Evolutionary conservation across 1,140 invertebrate genomes (phyloP), one percentile per base, ranked within the genome.

Genomic region (Drosophila obscura): DNA sequence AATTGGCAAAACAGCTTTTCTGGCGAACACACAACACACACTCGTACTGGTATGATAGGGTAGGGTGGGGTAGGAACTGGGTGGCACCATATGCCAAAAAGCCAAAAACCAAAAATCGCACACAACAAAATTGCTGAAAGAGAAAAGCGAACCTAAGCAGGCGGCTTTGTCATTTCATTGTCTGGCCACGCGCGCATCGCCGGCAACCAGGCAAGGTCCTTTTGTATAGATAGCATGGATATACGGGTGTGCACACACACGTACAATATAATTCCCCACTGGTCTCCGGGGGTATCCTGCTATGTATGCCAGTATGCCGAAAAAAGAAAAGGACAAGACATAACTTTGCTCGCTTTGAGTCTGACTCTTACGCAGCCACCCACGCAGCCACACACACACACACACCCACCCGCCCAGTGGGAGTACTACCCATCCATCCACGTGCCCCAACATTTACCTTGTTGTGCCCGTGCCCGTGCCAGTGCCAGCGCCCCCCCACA

Each of bases 291-390:
- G 9, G 9, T 35, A 35, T 0, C 4, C 35, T 35, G 49, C 72
- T 80, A 79, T 84, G 68, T 84, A 76, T 84, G 80, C 80, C 76
- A 83, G 80, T 76, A 67, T 84, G 80, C 66, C 76, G 72, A 76
- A 83, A 66, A 67, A 60, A n/a, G n/a, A n/a, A 58, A 62, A 60
- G 71, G 49, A 60, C 76, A 78, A 64, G 78, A 69, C 64, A 80
- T 79, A 76, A 84, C 73, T 66, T 80, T 60, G 73, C 75, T 53
- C 63, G 71, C 53, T 80, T 80, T 75, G 35, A 39, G 35, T 11
- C 35, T 64, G 66, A 39, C 60, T 49, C 51, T 69, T 51, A 62
- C 62, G 45, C 77, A 55, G 62, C 55, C 55, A 64, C 75, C 68
- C 77, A 56, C 31, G 44, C 68, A 35, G 59, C 41, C 71, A 19